Base-by-base conservation (phyloP, 2,888 invertebrate genomes). In the Stegana nigrithorax region DNA sequence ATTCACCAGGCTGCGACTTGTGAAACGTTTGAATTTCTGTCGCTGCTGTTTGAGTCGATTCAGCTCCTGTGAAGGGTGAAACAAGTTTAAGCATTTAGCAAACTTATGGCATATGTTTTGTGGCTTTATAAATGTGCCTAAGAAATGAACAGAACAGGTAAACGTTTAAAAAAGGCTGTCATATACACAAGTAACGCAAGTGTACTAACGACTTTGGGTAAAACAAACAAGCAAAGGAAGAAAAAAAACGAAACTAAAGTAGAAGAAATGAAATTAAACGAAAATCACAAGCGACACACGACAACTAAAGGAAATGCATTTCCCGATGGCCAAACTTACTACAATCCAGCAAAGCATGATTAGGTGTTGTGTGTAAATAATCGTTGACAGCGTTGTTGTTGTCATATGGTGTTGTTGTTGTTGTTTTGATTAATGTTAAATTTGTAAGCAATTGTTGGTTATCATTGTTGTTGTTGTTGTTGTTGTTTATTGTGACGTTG, bases 281-380 rank as follows among this genome's bases (percentile, higher is more conserved):
- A 39, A 36, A 10, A 36, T 14, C 39, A 39, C 39, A n/a, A 17
- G n/a, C n/a, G 39, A 39, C 36, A 36, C n/a, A 39, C 14, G 39
- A n/a, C 39, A n/a, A n/a, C n/a, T n/a, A n/a, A n/a, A n/a, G n/a
- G n/a, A 7, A 42, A 42, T 6, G 17, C n/a, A 42, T n/a, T 42
- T 42, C 42, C 6, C 10, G n/a, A 1, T n/a, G 10, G 14, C 69
- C 69, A 69, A 75, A 84, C 84, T 84, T 84, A 84, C 84, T 84
- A 84, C 81, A 77, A 71, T 84, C 83, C 83, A 81, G 80, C 78
- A 78, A 83, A 72, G 77, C 71, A 67, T 68, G 59, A 65, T 68
- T n/a, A n/a, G n/a, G n/a, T n/a, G n/a, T 68, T 64, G 78, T 71
- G 70, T 77, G 19, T 21, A 36, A 32, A n/a, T 17, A 21, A 36